A percentile compares a stretch with the other conserved stretches of the same genome.
Evolutionary conservation across 1,140 invertebrate species (phyloP).

Genomic region (Pseudomyrmex concolor): DNA sequence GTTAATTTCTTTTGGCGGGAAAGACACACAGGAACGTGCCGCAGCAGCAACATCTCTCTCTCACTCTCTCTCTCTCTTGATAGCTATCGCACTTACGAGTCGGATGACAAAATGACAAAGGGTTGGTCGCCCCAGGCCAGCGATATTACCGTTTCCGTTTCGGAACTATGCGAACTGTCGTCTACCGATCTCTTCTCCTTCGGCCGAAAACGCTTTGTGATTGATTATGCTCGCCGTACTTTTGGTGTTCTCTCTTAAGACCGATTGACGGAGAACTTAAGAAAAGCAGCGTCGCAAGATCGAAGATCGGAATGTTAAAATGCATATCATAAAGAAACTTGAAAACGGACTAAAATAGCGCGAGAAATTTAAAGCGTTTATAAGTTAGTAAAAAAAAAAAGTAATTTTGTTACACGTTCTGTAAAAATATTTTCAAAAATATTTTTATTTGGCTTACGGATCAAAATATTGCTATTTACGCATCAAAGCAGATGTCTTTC

Average conservation of each 20-base stretch:
- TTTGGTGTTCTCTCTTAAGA: constrained; percentile 76
- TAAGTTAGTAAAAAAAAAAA: no score
- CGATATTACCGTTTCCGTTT: constrained; percentile 84
- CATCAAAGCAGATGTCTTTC: constrained; percentile 7
- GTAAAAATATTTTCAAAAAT: no score
- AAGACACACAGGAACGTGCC: constrained; percentile 45
- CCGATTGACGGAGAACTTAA: constrained; percentile 74
- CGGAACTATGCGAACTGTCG: constrained; percentile 82
- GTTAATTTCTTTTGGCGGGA: constrained; percentile 69
- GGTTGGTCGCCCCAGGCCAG: constrained; percentile 81
- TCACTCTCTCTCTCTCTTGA: constrained; percentile 58
- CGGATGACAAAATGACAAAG: constrained; percentile 84
- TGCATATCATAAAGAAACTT: not conserved
- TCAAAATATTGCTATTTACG: no score
- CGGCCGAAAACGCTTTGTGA: constrained; percentile 78
- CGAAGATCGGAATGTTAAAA: constrained; percentile 47
- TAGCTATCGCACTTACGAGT: constrained; percentile 66
- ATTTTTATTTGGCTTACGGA: not conserved
- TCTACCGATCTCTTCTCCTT: constrained; percentile 58
- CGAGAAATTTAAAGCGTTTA: not conserved
- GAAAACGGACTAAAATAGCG: not conserved
- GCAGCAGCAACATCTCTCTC: constrained; percentile 39
- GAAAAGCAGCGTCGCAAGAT: constrained; percentile 44
- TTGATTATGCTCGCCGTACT: constrained; percentile 83
- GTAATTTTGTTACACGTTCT: no score